phyloP scores from a whole-genome alignment of 2,113 vertebrate genomes.

The Clinocottus analis region DNA sequence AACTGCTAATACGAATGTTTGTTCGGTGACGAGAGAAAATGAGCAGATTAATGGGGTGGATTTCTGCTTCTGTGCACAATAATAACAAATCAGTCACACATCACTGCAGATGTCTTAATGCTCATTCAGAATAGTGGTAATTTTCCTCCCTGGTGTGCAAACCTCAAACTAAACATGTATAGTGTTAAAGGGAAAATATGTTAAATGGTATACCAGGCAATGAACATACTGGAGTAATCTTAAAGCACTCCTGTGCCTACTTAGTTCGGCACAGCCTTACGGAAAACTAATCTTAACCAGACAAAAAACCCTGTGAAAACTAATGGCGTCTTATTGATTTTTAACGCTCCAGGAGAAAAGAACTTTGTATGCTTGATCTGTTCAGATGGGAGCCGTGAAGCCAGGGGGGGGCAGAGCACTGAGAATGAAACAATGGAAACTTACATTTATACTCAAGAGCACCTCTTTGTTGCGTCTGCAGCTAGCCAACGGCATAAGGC shows the following conservation, averaged over 20 bases:
- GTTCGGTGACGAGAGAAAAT: neutral
- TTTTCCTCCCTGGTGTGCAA: conserved; percentile 29
- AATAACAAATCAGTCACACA: conserved; percentile 43
- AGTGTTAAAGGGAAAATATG: conserved; percentile 47
- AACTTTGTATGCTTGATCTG: conserved; percentile 44
- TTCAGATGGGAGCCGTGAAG: conserved; percentile 43
- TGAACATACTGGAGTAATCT: conserved; percentile 39
- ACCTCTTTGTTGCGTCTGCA: conserved; percentile 55
- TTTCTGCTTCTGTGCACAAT: conserved; percentile 31
- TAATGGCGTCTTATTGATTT: conserved; percentile 66
- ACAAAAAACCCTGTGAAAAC: conserved; percentile 50
- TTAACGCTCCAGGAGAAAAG: conserved; percentile 31
- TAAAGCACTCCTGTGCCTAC: conserved; percentile 47
- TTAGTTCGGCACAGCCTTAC: conserved; percentile 49
- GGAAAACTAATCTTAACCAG: conserved; percentile 63
- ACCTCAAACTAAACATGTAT: conserved; percentile 28
- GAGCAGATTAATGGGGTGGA: conserved; percentile 26
- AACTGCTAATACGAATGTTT: conserved; percentile 13
- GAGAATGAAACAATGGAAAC: conserved; percentile 60
- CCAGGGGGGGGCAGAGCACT: conserved; percentile 29
- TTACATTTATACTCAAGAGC: conserved; percentile 38
- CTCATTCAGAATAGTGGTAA: conserved; percentile 35
- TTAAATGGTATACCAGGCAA: conserved; percentile 48
- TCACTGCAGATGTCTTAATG: conserved; percentile 35
- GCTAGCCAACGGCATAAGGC: conserved; percentile 21